phyloP scores from a whole-genome alignment of 1,140 invertebrate genomes.

The Drosophila suzukii region DNA sequence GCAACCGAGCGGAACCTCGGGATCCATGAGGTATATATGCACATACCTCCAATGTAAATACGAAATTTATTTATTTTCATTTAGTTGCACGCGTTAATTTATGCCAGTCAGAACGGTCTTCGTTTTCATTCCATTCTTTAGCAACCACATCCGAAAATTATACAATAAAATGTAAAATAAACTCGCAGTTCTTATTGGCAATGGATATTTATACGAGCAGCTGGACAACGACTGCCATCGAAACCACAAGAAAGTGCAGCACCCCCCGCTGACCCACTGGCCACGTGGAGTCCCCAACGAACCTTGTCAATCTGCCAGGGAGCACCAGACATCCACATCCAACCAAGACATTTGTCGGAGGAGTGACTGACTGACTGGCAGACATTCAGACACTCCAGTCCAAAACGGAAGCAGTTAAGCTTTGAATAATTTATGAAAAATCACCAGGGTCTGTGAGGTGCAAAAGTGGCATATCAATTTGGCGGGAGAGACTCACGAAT shows the following conservation, averaged over 20 bases:
- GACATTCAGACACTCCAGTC: conserved; percentile 41
- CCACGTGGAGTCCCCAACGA: conserved; percentile 7
- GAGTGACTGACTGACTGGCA: conserved; percentile 3
- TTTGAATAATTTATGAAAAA: conserved; percentile 81
- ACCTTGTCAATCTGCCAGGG: conserved; percentile 60
- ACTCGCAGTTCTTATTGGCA: conserved; percentile 55
- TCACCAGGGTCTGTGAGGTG: conserved; percentile 33
- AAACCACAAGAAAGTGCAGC: conserved; percentile 69
- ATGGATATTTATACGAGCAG: conserved; percentile 72
- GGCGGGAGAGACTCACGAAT: neutral
- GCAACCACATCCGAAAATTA: conserved; percentile 81
- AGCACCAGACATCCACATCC: conserved; percentile 25
- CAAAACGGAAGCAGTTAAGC: conserved; percentile 79
- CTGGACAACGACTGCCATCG: conserved; percentile 31
- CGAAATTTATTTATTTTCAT: conserved; percentile 77
- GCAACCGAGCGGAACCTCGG: conserved; percentile 52
- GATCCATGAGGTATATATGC: no score
- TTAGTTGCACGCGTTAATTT: conserved; percentile 81
- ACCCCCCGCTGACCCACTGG: conserved; percentile 18
- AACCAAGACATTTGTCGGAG: conserved; percentile 10
- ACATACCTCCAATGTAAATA: conserved; percentile 63
- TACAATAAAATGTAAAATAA: conserved; percentile 82
- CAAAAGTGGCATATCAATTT: conserved; percentile 76
- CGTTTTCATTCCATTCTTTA: conserved; percentile 13
- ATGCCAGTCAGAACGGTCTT: conserved; percentile 44